These are phyloP conservation scores for Steromphala cineraria DNA, from an alignment of 2,888 invertebrate genomes.

Conservation along the genomic window DNA sequence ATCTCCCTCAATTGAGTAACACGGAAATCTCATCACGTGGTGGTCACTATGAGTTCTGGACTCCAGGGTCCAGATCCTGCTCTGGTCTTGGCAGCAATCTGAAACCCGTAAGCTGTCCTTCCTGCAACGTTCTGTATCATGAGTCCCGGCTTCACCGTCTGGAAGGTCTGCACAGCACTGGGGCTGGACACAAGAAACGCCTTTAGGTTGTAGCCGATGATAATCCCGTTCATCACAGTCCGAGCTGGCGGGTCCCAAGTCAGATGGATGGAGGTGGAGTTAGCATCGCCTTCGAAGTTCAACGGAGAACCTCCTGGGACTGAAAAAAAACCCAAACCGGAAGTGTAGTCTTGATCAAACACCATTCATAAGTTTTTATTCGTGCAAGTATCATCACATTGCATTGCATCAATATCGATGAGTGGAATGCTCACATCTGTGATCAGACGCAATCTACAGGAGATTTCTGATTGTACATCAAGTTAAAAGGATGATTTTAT, in stretches of 20 bases:
- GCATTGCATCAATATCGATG: too few relatives aligned
- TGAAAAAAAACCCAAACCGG: neutral
- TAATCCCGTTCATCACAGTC: neutral
- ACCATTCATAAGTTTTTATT: too few relatives aligned
- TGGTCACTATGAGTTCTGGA: neutral
- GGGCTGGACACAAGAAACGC: neutral
- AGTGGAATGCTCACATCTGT: too few relatives aligned
- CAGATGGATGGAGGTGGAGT: neutral
- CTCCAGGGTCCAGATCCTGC: neutral
- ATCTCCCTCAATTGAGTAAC: too few relatives aligned
- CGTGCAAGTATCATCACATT: too few relatives aligned
- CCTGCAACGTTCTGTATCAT: neutral
- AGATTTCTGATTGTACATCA: too few relatives aligned
- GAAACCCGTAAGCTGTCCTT: neutral
- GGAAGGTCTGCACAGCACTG: neutral
- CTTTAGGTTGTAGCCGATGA: neutral
- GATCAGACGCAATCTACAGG: too few relatives aligned
- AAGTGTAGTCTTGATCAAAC: too few relatives aligned
- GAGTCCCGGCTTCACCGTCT: neutral
- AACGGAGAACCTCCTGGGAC: neutral
- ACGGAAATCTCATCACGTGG: neutral
- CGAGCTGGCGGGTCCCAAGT: neutral
- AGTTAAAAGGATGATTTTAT: too few relatives aligned
- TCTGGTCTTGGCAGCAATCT: neutral
- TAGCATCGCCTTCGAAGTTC: neutral